Evolutionary conservation across 2,797 vertebrate genomes (phyloP).

Genomic region (Hylomyscus alleni): DNA sequence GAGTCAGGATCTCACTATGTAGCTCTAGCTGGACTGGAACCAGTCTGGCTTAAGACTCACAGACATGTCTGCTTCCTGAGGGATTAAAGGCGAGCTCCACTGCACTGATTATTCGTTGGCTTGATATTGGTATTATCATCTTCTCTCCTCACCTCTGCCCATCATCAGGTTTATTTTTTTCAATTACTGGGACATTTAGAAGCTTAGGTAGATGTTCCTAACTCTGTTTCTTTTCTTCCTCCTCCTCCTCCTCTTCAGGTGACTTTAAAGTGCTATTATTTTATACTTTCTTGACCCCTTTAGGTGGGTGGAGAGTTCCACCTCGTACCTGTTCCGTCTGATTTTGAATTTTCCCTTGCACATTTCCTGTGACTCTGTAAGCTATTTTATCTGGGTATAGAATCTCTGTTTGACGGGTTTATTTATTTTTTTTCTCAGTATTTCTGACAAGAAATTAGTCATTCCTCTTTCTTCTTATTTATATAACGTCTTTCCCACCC

Average conservation of each 20-base stretch:
- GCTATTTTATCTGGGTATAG: neutral
- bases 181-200: slow-evolving; percentile 15
- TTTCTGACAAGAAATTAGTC: slow-evolving; percentile 18
- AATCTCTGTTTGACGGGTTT: neutral
- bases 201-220: neutral
- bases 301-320: neutral
- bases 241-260: too few species aligned
- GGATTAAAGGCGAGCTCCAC: neutral
- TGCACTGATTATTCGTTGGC: neutral
- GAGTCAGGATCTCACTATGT: neutral
- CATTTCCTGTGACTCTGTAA: neutral
- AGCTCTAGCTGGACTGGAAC: neutral
- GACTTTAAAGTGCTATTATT: neutral
- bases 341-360: neutral
- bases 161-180: neutral
- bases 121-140: neutral
- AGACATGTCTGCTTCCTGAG: neutral
- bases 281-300: neutral
- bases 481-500: neutral
- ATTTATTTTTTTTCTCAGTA: neutral
- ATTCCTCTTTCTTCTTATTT: neutral
- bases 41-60: neutral
- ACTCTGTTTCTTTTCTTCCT: neutral
- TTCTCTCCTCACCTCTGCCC: neutral
- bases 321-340: neutral